A percentile compares a stretch with the other conserved stretches of the same genome.
Evolutionary conservation across 2,113 vertebrate species (phyloP).

Genomic region (Tupaia chinensis): DNA sequence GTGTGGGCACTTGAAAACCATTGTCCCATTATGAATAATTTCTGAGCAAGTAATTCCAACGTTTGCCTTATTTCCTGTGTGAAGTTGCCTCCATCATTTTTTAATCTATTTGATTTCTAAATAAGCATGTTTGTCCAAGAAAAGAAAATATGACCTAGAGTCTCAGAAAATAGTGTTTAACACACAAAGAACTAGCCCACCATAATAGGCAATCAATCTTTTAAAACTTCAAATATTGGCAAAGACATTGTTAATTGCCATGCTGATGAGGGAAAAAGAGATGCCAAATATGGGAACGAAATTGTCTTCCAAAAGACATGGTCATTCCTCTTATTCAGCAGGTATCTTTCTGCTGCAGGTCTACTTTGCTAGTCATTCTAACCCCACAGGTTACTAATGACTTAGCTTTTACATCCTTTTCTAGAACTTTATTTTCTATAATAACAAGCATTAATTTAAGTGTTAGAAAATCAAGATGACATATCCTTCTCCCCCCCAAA

Average conservation of each 20-base stretch:
- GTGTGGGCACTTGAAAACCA: too few relatives aligned
- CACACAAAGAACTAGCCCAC: neutral
- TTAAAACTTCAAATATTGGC: neutral
- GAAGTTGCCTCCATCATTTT: too few relatives aligned
- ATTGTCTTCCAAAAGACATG: neutral
- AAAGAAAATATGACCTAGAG: neutral
- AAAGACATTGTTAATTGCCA: neutral
- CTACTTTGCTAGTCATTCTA: neutral
- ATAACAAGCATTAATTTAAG: conserved; percentile 5
- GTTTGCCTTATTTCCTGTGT: too few relatives aligned
- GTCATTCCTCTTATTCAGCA: accelerated
- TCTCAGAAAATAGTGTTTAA: neutral
- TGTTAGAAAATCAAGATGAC: neutral
- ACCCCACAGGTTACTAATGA: neutral
- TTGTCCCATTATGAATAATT: too few relatives aligned
- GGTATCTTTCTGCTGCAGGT: neutral
- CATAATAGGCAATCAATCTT: neutral
- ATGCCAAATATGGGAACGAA: neutral
- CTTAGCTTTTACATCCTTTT: conserved; percentile 2
- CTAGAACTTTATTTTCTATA: neutral
- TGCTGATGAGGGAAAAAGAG: neutral
- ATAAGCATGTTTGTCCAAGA: too few relatives aligned
- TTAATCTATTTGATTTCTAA: too few relatives aligned
- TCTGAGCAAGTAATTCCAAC: too few relatives aligned
- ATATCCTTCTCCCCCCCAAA: neutral